These are phyloP conservation scores for Hippoglossus stenolepis DNA, from an alignment of 2,113 vertebrate genomes.

Conservation along the genomic window DNA sequence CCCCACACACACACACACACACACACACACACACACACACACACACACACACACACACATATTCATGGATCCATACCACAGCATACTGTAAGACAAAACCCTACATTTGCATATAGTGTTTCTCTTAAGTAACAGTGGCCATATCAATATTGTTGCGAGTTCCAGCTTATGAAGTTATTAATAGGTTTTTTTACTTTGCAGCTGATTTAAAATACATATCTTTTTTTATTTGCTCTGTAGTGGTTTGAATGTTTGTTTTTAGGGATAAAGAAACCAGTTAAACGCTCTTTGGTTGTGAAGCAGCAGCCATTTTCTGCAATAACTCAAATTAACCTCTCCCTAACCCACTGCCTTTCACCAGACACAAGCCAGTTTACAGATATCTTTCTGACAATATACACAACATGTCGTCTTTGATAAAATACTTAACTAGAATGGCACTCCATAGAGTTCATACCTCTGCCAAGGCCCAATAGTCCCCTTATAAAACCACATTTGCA, in stretches of 20 bases:
- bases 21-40: background rate
- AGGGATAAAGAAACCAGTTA: background rate
- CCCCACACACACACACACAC: no score
- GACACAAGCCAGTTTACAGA: background rate
- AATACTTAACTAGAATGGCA: no score
- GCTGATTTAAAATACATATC: background rate
- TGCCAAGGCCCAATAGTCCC: no score
- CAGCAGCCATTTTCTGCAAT: background rate
- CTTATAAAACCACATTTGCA: no score
- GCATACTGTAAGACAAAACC: constrained; percentile 9
- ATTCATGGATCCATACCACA: background rate
- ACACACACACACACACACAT: constrained; percentile 3
- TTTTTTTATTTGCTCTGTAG: background rate
- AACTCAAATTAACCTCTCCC: background rate
- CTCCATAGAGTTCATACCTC: no score
- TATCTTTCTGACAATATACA: background rate
- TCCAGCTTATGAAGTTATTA: background rate
- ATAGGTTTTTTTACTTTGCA: background rate
- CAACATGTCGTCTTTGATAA: background rate
- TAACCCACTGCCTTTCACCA: background rate
- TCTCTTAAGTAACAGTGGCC: background rate
- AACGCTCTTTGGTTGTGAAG: background rate
- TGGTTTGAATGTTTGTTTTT: background rate
- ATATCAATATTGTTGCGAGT: background rate
- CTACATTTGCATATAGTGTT: constrained; percentile 5